These are phyloP conservation scores for Melanostigma gelatinosum DNA, from an alignment of 2,113 vertebrate species.

Conservation along the genomic window DNA sequence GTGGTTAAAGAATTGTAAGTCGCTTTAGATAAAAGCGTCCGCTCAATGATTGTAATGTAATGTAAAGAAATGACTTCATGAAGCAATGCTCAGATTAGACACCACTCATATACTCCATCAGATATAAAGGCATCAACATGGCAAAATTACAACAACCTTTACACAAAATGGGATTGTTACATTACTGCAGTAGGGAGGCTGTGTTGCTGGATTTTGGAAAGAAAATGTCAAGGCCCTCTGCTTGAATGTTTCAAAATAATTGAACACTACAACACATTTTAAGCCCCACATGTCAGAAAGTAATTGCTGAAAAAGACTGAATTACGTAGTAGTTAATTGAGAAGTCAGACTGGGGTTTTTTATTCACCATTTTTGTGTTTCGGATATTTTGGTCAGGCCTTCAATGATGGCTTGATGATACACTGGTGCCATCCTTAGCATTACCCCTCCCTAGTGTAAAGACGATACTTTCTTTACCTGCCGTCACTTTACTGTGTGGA, in stretches of 20 bases:
- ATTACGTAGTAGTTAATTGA: neutral
- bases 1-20: constrained; percentile 34
- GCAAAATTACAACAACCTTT: neutral
- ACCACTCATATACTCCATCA: neutral
- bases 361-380: neutral
- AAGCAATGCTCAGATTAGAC: neutral
- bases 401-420: no score
- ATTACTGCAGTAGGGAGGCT: neutral
- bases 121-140: neutral
- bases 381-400: neutral
- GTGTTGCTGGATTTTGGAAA: neutral
- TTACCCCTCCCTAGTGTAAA: no score
- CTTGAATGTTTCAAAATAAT: neutral
- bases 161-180: neutral
- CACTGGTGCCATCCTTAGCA: no score
- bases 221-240: neutral
- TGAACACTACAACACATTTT: neutral
- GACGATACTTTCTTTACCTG: no score
- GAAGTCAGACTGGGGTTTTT: neutral
- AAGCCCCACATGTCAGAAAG: neutral
- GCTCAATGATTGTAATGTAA: no score
- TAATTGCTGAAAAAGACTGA: neutral
- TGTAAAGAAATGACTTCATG: neutral
- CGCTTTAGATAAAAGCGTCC: no score
- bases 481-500: neutral